These are phyloP conservation scores for Gavialis gangeticus DNA, from an alignment of 2,113 vertebrate genomes.

Conservation along the genomic window DNA sequence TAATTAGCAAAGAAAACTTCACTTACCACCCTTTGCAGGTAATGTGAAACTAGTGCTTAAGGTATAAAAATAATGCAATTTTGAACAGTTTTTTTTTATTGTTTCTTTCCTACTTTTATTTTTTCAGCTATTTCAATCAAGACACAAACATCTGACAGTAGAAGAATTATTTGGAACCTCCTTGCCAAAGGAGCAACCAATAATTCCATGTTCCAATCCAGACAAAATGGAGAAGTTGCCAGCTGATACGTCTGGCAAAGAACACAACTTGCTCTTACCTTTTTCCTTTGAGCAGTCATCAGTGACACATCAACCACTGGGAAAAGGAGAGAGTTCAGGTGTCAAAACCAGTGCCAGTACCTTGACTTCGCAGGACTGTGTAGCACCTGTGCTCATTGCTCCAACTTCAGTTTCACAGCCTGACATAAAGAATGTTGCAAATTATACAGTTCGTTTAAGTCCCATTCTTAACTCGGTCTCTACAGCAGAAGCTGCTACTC, in stretches of 20 bases:
- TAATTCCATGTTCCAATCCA: slow-evolving; percentile 68
- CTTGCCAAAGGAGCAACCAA: slow-evolving; percentile 88
- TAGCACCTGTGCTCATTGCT: slow-evolving; percentile 78
- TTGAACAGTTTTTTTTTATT: neutral
- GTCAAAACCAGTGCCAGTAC: slow-evolving; percentile 63
- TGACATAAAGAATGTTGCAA: slow-evolving; percentile 72
- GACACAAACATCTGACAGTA: slow-evolving; percentile 96
- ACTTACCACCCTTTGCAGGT: no score
- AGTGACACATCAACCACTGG: slow-evolving; percentile 72
- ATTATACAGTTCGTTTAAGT: slow-evolving; percentile 79
- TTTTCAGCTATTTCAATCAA: slow-evolving; percentile 84
- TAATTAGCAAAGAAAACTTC: no score
- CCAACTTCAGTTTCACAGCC: slow-evolving; percentile 82
- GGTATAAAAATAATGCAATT: neutral
- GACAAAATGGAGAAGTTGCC: slow-evolving; percentile 78
- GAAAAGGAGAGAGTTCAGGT: slow-evolving; percentile 75
- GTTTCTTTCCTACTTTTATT: neutral
- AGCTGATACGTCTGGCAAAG: slow-evolving; percentile 75
- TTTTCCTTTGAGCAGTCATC: slow-evolving; percentile 83
- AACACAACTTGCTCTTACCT: slow-evolving; percentile 79
- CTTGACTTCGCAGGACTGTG: slow-evolving; percentile 71
- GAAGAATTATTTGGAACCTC: slow-evolving; percentile 96
- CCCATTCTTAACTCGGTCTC: slow-evolving; percentile 84
- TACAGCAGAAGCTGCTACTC: slow-evolving; percentile 75
- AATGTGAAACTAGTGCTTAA: no score